These are phyloP conservation scores for Melieria picta DNA, from an alignment of 2,888 invertebrate genomes.

Conservation along the genomic window DNA sequence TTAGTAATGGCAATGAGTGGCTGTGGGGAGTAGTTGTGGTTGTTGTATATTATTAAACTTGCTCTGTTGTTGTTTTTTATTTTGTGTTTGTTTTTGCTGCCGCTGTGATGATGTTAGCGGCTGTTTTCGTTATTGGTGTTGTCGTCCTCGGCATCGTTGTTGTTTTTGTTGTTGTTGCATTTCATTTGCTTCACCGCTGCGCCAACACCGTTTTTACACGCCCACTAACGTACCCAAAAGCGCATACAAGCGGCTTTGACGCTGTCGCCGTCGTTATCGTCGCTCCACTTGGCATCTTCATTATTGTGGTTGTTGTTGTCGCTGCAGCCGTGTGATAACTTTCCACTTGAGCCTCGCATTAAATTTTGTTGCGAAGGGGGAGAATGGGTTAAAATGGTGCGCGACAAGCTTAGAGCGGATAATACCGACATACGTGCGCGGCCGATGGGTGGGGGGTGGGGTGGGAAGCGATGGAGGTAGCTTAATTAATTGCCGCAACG, in stretches of 20 bases:
- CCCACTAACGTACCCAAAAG: not conserved
- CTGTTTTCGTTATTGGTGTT: too few relatives aligned
- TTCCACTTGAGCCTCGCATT: not conserved
- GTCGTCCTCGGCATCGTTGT: slow-evolving; percentile 12
- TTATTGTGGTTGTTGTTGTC: slow-evolving; percentile 2
- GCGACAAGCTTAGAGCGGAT: too few relatives aligned
- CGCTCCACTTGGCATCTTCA: not conserved
- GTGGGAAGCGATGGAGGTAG: slow-evolving; percentile 33
- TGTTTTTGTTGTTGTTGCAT: not conserved
- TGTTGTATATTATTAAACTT: too few relatives aligned
- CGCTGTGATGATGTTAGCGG: too few relatives aligned
- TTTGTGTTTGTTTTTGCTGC: too few relatives aligned
- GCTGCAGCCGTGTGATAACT: slow-evolving; percentile 2
- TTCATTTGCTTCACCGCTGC: not conserved
- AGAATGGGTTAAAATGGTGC: too few relatives aligned
- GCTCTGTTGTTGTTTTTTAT: too few relatives aligned
- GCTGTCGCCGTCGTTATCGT: slow-evolving; percentile 12
- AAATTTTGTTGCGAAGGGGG: too few relatives aligned
- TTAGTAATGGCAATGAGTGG: too few relatives aligned
- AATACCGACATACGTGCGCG: not conserved
- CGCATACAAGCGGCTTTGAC: slow-evolving; percentile 1
- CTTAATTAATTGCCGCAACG: slow-evolving; percentile 61
- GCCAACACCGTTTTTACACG: slow-evolving; percentile 10
- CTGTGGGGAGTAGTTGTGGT: too few relatives aligned
- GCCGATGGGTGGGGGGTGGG: not conserved